A percentile compares a stretch with the other conserved stretches of the same genome.
phyloP scores from a whole-genome alignment of 2,797 vertebrate species.

The Eidolon dupreanum region DNA sequence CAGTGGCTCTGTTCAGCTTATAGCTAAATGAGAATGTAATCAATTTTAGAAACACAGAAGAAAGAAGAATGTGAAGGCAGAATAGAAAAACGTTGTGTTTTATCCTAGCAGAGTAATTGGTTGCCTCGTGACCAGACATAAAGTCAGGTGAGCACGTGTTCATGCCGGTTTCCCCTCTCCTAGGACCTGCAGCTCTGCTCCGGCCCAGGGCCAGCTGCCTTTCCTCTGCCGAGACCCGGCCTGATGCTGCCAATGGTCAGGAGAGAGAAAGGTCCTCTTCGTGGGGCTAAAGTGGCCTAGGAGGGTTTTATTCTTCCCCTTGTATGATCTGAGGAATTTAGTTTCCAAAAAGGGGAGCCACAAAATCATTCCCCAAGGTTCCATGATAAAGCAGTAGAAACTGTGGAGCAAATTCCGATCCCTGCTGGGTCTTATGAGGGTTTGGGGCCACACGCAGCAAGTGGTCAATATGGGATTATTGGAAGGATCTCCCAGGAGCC shows the following conservation, averaged over 20 bases:
- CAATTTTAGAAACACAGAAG: constrained; percentile 59
- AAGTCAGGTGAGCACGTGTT: constrained; percentile 45
- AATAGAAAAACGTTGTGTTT: neutral
- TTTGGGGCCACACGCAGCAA: neutral
- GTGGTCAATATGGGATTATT: neutral
- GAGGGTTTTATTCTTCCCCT: neutral
- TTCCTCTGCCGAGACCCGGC: constrained; percentile 68
- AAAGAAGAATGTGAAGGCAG: constrained; percentile 35
- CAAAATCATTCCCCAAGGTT: neutral
- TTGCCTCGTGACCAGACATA: neutral
- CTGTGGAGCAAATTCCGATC: neutral
- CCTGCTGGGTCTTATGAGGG: neutral
- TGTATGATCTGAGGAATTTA: neutral
- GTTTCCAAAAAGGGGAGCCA: neutral
- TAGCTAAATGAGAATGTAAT: constrained; percentile 60
- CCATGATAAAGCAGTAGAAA: neutral
- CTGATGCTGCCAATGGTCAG: constrained; percentile 54
- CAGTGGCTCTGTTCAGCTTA: constrained; percentile 50
- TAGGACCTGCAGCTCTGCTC: constrained; percentile 31
- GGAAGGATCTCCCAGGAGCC: neutral
- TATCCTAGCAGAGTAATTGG: neutral
- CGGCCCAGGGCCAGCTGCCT: constrained; percentile 55
- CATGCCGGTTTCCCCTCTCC: neutral
- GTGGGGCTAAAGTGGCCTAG: constrained; percentile 21
- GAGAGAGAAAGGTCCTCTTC: constrained; percentile 61